These are phyloP conservation scores for Rugalucina vietnamica DNA, from an alignment of 2,888 invertebrate genomes.

Conservation along the genomic window DNA sequence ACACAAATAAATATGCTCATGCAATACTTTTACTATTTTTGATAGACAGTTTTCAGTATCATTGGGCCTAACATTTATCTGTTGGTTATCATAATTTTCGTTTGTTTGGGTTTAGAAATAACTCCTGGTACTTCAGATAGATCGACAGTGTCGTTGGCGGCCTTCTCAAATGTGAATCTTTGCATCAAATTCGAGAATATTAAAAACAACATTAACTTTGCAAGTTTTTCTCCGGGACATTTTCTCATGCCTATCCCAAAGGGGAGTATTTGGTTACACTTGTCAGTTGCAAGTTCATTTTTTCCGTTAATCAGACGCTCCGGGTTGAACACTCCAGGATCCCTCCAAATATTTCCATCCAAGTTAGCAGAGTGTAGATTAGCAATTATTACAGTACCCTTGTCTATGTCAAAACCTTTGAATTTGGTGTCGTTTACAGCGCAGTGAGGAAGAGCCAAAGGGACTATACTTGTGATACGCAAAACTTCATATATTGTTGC, in stretches of 20 bases:
- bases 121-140: neutral
- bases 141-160: neutral
- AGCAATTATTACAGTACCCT: neutral
- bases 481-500: constrained; percentile 65
- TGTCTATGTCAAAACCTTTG: neutral
- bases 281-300: neutral
- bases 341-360: neutral
- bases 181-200: neutral
- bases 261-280: neutral
- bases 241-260: neutral
- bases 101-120: neutral
- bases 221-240: neutral
- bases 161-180: neutral
- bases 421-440: constrained; percentile 41
- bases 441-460: constrained; percentile 68
- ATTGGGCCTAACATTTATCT: no score
- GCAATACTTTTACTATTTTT: no score
- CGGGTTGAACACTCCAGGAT: constrained; percentile 17
- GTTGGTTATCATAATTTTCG: no score
- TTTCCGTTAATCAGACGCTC: neutral
- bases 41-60: no score
- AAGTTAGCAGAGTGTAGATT: neutral
- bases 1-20: no score
- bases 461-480: constrained; percentile 56
- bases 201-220: neutral